Base-by-base conservation (phyloP, 2,113 vertebrate genomes). In the Malurus alboscapulatus region DNA sequence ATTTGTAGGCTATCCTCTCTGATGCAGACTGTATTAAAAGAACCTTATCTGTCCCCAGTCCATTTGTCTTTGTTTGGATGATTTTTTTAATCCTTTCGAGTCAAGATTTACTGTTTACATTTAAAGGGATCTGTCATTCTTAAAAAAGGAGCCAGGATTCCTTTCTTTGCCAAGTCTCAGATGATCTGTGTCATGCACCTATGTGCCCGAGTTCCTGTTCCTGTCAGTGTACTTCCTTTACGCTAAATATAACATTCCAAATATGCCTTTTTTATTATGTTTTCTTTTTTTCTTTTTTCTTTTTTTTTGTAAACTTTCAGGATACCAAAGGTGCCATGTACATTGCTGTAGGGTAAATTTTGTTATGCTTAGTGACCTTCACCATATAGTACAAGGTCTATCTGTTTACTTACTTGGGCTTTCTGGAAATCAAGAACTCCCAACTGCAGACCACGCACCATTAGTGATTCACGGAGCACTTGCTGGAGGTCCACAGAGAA, bases 371-470 rank as follows among this genome's bases (percentile, higher is more conserved):
- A 66, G 40, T 94, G 82, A 91, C 87, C 93, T 96, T 95, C 82
- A 92, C 34, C 69, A 54, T 47, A 51, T 38, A 73, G 29, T 86
- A 69, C 71, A 92, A 89, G 67, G 71, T 89, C 40, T 87, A 30
- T 69, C 78, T 91, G 51, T 83, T 95, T 90, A 69, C 40, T 77
- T 2, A 53, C 34, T 81, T 2, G 2, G 36, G 14, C 19, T 92
- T 92, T 83, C 58, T 91, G 84, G 51, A 69, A 79, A 79, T 93
- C 91, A 94, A 25, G 83, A 79, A 38, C 40, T 88, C 87, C 89
- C 91, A 76, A 5, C 55, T 83, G 78, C 59, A 92, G 84, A 59
- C 21, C 75, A 87, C 6, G 67, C 84, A 85, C 71, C 51, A 89
- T 93, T 82, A 95, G 81, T 79, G 66, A 78, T 76, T 93, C 50